Evolutionary conservation across 2,113 vertebrate genomes (phyloP).

Genomic region (Willisornis vidua): DNA sequence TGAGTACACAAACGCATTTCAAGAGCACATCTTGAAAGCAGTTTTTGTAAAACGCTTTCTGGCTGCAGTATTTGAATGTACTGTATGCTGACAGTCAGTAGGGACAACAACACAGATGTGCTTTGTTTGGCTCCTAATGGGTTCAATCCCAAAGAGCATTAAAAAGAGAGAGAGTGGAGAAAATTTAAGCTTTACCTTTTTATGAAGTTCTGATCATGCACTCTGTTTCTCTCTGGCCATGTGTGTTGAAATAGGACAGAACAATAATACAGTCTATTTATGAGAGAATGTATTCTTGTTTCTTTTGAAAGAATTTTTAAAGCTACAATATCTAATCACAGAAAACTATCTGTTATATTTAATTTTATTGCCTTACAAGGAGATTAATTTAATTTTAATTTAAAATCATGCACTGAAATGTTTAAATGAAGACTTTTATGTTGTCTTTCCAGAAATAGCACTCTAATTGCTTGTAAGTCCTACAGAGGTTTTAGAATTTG

Average conservation of each 20-base stretch:
- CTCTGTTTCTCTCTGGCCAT: not conserved
- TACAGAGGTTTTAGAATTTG: not conserved
- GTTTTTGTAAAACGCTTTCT: conserved; percentile 74
- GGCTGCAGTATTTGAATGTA: conserved; percentile 73
- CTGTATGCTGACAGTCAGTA: conserved; percentile 67
- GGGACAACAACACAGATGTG: conserved; percentile 68
- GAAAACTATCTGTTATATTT: not conserved
- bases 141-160: conserved; percentile 45
- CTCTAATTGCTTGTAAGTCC: not conserved
- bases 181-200: conserved; percentile 42
- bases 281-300: not conserved
- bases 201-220: not conserved
- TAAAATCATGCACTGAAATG: not conserved
- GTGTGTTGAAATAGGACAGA: not conserved
- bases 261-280: not conserved
- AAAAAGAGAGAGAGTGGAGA: conserved; percentile 13
- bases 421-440: not conserved
- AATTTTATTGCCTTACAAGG: not conserved
- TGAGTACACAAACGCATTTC: conserved; percentile 71
- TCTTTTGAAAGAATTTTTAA: not conserved
- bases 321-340: not conserved
- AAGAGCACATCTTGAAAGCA: conserved; percentile 75
- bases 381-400: not conserved
- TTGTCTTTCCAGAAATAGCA: not conserved
- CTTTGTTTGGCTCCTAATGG: conserved; percentile 73